These are phyloP conservation scores for Pristionchus japonicus DNA, from an alignment of 2,888 invertebrate species.

Conservation along the genomic window DNA sequence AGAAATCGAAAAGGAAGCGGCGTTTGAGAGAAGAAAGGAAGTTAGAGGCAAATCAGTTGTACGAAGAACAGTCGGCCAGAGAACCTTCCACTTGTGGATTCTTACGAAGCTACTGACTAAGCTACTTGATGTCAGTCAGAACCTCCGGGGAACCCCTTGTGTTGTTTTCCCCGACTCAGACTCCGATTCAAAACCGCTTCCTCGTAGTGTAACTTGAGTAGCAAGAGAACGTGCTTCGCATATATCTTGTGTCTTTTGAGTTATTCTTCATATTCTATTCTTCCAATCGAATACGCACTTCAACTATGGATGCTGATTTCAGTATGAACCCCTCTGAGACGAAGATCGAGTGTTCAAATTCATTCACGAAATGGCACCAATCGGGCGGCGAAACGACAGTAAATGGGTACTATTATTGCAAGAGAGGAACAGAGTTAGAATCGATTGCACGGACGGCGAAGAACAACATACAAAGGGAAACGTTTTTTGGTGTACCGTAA, in stretches of 20 bases:
- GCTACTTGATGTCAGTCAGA: not conserved
- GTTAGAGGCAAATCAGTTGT: too few species aligned
- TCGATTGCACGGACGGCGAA: not conserved
- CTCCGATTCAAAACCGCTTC: not conserved
- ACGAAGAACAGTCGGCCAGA: too few species aligned
- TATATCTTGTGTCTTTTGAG: too few species aligned
- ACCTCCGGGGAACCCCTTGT: not conserved
- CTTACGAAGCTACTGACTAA: too few species aligned
- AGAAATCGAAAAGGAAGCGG: too few species aligned
- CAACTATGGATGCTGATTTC: not conserved
- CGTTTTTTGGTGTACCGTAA: not conserved
- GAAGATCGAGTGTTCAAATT: not conserved
- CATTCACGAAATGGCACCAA: constrained; percentile 25
- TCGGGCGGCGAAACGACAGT: not conserved
- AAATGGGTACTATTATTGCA: constrained; percentile 6
- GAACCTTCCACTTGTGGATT: too few species aligned
- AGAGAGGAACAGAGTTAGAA: not conserved
- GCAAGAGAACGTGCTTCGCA: not conserved
- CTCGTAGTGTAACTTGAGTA: not conserved
- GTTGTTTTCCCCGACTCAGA: not conserved
- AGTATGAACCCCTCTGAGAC: not conserved
- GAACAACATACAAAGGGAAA: not conserved
- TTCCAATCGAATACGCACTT: not conserved
- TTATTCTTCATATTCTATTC: too few species aligned
- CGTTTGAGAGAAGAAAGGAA: not conserved